Evolutionary conservation across 2,797 vertebrate species (phyloP).

Genomic region (Neosalanx taihuensis): DNA sequence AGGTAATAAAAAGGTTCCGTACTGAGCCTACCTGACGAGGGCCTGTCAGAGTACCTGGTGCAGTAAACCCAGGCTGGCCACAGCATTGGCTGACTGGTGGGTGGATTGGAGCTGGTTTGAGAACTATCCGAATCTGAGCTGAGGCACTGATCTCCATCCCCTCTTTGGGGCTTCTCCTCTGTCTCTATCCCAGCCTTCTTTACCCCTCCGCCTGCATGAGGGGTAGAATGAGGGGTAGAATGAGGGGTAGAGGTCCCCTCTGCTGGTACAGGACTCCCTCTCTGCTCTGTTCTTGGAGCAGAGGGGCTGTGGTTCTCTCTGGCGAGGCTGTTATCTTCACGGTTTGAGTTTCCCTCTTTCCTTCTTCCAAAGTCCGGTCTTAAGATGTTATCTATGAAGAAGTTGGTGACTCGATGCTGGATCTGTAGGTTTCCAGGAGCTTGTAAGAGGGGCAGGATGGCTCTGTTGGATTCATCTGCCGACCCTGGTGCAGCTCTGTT

Average conservation of each 20-base stretch:
- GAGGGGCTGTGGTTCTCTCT: slow-evolving; percentile 74
- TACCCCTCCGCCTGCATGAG: slow-evolving; percentile 71
- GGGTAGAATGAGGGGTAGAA: slow-evolving; percentile 84
- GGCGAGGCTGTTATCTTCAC: slow-evolving; percentile 66
- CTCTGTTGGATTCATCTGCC: slow-evolving; percentile 78
- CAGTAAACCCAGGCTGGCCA: slow-evolving; percentile 99
- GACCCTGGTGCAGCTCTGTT: slow-evolving; percentile 79
- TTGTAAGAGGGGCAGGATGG: slow-evolving; percentile 79
- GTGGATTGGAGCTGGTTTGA: slow-evolving; percentile 83
- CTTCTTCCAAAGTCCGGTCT: slow-evolving; percentile 91
- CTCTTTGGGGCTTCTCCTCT: slow-evolving; percentile 80
- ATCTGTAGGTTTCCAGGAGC: slow-evolving; percentile 85
- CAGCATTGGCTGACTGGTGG: slow-evolving; percentile 83
- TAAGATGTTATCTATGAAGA: slow-evolving; percentile 97
- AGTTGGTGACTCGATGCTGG: slow-evolving; percentile 93
- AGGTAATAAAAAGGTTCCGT: slow-evolving; percentile 24
- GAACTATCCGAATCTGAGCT: slow-evolving; percentile 97
- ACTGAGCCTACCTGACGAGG: slow-evolving; percentile 89
- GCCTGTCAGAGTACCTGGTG: slow-evolving; percentile 97
- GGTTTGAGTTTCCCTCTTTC: slow-evolving; percentile 77
- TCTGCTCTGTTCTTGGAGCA: slow-evolving; percentile 67
- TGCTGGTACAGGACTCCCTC: slow-evolving; percentile 76
- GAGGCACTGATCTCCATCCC: slow-evolving; percentile 87
- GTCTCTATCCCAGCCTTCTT: slow-evolving; percentile 77
- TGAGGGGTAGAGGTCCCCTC: slow-evolving; percentile 85